phyloP scores from a whole-genome alignment of 2,113 vertebrate genomes.

The Tetrao urogallus region DNA sequence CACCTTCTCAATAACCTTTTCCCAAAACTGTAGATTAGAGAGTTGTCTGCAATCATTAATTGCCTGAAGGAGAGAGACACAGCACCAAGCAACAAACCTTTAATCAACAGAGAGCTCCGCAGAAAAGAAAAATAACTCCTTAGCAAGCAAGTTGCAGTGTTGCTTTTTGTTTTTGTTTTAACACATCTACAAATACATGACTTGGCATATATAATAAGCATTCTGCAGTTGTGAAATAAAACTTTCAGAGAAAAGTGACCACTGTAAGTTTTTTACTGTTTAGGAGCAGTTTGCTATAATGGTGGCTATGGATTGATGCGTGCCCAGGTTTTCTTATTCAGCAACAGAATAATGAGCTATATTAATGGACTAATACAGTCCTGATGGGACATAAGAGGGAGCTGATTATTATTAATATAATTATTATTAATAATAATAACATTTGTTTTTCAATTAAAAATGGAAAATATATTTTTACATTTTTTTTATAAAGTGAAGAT shows the following conservation, averaged over 20 bases:
- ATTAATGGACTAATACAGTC: neutral
- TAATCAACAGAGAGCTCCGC: slow-evolving; percentile 30
- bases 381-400: neutral
- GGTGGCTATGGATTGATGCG: neutral
- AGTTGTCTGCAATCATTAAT: slow-evolving; percentile 59
- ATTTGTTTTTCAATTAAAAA: neutral
- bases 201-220: neutral
- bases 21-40: slow-evolving; percentile 30
- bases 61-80: slow-evolving; percentile 5
- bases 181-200: neutral
- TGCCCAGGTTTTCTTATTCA: slow-evolving; percentile 7
- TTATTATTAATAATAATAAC: neutral
- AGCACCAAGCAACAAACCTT: slow-evolving; percentile 40
- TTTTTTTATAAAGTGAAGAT: neutral
- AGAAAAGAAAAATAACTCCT: slow-evolving; percentile 30
- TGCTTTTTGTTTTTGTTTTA: neutral
- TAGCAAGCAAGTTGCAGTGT: neutral
- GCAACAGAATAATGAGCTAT: neutral
- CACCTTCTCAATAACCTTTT: slow-evolving; percentile 62
- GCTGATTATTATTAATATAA: neutral
- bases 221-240: neutral
- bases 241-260: neutral
- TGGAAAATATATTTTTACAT: neutral
- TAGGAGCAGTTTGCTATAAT: neutral
- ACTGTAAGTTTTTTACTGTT: neutral